These are phyloP conservation scores for Furnarius figulus DNA, from an alignment of 2,113 vertebrate genomes.

Conservation along the genomic window DNA sequence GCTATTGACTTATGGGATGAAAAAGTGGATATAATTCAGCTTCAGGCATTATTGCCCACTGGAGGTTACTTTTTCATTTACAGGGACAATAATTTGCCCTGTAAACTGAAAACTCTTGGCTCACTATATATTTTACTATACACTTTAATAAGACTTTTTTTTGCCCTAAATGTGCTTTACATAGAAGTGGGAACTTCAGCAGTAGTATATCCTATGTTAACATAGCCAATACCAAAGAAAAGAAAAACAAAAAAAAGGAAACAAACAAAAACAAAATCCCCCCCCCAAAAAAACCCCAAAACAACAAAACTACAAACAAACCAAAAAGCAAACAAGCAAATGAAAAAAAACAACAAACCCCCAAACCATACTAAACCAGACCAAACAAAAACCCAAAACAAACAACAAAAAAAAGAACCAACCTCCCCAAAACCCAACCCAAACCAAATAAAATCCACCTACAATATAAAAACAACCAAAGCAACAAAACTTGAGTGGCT, in stretches of 20 bases:
- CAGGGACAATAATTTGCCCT: constrained; percentile 64
- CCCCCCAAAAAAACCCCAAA: too few relatives aligned
- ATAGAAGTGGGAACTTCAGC: background rate
- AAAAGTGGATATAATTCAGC: constrained; percentile 67
- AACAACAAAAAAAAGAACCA: too few relatives aligned
- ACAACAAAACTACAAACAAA: too few relatives aligned
- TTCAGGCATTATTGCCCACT: constrained; percentile 59
- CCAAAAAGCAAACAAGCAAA: too few relatives aligned
- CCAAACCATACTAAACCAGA: background rate
- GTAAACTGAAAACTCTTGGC: constrained; percentile 59
- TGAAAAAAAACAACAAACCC: background rate
- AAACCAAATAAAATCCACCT: too few relatives aligned
- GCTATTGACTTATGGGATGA: constrained; percentile 67
- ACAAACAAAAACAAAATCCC: too few relatives aligned
- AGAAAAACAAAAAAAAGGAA: too few relatives aligned
- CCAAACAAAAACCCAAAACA: too few relatives aligned
- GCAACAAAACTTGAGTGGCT: background rate
- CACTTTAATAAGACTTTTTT: constrained; percentile 36
- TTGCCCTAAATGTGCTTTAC: background rate
- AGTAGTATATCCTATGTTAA: background rate
- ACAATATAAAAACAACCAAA: background rate
- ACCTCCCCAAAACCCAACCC: too few relatives aligned
- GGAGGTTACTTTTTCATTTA: constrained; percentile 67
- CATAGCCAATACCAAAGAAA: background rate
- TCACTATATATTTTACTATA: constrained; percentile 48